These are phyloP conservation scores for Sprattus sprattus DNA, from an alignment of 2,113 vertebrate genomes.

Conservation along the genomic window DNA sequence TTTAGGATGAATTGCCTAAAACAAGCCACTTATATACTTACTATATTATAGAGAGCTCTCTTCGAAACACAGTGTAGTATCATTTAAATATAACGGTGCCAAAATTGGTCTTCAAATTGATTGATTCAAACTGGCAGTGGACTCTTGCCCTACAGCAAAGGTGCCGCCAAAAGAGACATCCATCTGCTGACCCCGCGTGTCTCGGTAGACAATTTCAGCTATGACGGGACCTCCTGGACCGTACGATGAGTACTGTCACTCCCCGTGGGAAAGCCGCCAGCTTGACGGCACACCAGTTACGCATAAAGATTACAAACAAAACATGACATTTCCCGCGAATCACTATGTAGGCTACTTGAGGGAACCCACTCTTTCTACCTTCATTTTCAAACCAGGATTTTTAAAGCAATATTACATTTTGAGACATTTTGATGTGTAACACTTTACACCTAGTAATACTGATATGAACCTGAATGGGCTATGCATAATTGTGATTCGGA, in stretches of 20 bases:
- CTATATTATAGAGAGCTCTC: neutral
- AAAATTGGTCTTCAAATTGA: constrained; percentile 37
- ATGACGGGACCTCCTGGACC: constrained; percentile 45
- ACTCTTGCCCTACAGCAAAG: constrained; percentile 61
- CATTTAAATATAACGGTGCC: neutral
- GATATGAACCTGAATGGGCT: neutral
- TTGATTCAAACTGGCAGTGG: constrained; percentile 61
- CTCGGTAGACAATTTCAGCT: constrained; percentile 46
- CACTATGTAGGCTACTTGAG: neutral
- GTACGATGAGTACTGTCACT: constrained; percentile 32
- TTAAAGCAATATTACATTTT: neutral
- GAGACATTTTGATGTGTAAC: neutral
- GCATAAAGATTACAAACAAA: neutral
- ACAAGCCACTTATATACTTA: neutral
- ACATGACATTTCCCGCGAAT: neutral
- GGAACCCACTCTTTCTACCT: neutral
- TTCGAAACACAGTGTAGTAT: neutral
- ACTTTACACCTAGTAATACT: neutral
- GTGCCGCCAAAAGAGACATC: constrained; percentile 55
- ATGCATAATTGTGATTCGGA: neutral
- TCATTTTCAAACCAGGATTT: neutral
- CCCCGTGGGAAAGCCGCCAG: constrained; percentile 67
- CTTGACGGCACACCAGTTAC: constrained; percentile 40
- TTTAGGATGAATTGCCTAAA: neutral
- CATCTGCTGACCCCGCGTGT: constrained; percentile 62